phyloP scores from a whole-genome alignment of 2,113 vertebrate species.

The Sterna hirundo region DNA sequence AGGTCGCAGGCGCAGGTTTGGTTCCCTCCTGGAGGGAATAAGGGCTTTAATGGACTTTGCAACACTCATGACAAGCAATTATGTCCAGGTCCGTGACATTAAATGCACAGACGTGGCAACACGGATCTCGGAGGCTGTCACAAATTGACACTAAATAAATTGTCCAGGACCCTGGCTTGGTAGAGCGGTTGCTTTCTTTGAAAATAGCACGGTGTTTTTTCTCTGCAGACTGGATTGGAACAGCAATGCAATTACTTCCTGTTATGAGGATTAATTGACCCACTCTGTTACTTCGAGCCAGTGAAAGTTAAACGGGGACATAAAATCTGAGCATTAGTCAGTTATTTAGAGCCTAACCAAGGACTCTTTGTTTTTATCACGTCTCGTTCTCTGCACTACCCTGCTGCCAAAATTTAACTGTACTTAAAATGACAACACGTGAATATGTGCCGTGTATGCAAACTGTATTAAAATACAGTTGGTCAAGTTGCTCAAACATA shows the following conservation, averaged over 20 bases:
- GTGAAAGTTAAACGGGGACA: neutral
- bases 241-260: slow-evolving; percentile 38
- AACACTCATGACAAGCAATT: slow-evolving; percentile 27
- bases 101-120: slow-evolving; percentile 17
- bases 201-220: neutral
- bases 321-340: slow-evolving; percentile 21
- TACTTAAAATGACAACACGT: neutral
- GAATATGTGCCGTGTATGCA: neutral
- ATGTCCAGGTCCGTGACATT: slow-evolving; percentile 22
- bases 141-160: slow-evolving; percentile 51
- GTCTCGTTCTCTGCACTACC: neutral
- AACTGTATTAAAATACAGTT: neutral
- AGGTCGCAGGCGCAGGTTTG: neutral
- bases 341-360: slow-evolving; percentile 2
- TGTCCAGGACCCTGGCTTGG: neutral
- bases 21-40: slow-evolving; percentile 1
- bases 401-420: neutral
- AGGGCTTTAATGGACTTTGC: slow-evolving; percentile 39
- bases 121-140: slow-evolving; percentile 36
- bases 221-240: slow-evolving; percentile 10
- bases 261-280: slow-evolving; percentile 56
- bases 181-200: neutral
- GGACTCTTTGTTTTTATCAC: neutral
- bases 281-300: neutral
- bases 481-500: neutral